Evolutionary conservation across 2,113 vertebrate genomes (phyloP), one percentile per base, ranked within the genome.

Genomic region (Protomyctophum bolini): DNA sequence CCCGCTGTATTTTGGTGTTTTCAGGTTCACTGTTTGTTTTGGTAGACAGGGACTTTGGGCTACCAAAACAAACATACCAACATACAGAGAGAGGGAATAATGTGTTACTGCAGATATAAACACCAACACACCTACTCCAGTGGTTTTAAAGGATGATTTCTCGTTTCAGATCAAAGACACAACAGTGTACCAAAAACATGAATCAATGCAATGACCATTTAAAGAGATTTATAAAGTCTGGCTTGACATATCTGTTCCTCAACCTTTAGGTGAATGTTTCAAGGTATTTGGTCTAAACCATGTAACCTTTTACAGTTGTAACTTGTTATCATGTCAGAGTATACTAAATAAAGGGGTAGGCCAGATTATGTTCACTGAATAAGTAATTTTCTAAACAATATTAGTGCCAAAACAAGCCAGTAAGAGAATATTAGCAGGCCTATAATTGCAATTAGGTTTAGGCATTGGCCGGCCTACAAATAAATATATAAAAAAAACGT

Each of bases 1-100:
- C 21, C 21, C 21, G 2, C 21, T 21, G 21, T 21, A 21, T 21
- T 21, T 21, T 21, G 21, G 21, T 21, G 65, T 52, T 74, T 71
- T 63, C 47, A 70, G 14, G 51, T 78, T 73, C 8, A 75, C 50
- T 77, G 71, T 51, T 52, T 75, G 66, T 83, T 79, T 76, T 55
- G 68, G 82, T 21, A 21, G 21, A 21, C 21, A 21, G 21, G 21
- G 21, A 21, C 2, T 21, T 21, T 21, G 21, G 21, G 21, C 21
- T 21, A 80, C 80, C 14, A 73, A 68, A 72, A 74, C 62, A 77
- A 59, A 69, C 47, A 63, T 0, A 7, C n/a, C n/a, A 59, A 81
- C 63, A 58, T n/a, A n/a, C n/a, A n/a, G n/a, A n/a, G n/a, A n/a
- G n/a, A n/a, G n/a, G n/a, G n/a, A n/a, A n/a, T n/a, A n/a, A n/a